Conservation (phyloP, 2,113 vertebrate genomes). For the Todiramphus saurophagus region DNA sequence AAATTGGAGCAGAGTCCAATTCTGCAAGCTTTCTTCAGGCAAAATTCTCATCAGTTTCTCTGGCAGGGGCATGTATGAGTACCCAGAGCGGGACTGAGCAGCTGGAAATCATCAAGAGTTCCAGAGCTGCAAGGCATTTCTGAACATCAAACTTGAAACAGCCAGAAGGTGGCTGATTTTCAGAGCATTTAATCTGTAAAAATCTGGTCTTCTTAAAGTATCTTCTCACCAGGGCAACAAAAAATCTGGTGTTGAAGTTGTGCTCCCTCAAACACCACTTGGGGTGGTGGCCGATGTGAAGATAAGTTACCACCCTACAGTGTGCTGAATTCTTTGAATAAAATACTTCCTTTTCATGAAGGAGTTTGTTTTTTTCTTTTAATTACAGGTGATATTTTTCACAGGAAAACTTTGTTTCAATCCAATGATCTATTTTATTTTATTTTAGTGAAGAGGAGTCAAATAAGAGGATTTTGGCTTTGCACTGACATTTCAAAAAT, state of each 20-base stretch:
- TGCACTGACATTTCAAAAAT: constrained; percentile 63
- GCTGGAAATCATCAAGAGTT: constrained; percentile 33
- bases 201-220: neutral
- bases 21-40: constrained; percentile 37
- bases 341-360: neutral
- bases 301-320: neutral
- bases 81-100: neutral
- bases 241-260: neutral
- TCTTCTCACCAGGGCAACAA: neutral
- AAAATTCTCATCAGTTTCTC: constrained; percentile 41
- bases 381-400: constrained; percentile 39
- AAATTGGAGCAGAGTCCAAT: constrained; percentile 11
- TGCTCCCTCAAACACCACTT: neutral
- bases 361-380: neutral
- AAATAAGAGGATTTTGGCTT: constrained; percentile 38
- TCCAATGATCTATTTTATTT: neutral
- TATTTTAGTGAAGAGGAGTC: neutral
- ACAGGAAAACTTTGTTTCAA: constrained; percentile 36
- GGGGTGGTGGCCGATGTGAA: neutral
- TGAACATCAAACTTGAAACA: neutral
- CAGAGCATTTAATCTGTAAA: neutral
- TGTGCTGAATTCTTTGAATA: neutral
- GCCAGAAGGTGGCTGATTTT: neutral
- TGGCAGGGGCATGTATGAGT: neutral
- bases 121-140: constrained; percentile 21